Conservation (phyloP, 2,888 invertebrate species). For the Buathra laborator region DNA sequence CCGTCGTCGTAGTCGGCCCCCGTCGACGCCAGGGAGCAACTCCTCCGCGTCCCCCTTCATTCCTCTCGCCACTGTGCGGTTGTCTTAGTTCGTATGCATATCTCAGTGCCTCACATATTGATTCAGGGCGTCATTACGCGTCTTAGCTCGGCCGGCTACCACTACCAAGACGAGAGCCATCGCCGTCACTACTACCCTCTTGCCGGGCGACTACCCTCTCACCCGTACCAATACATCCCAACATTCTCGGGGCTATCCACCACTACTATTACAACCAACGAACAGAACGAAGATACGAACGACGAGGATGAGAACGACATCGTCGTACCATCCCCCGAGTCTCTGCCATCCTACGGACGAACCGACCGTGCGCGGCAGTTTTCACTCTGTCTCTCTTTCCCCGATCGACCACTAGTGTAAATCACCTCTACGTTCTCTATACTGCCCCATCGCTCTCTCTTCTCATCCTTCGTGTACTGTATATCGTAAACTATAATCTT, state of each 20-base stretch:
- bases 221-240: conserved; percentile 19
- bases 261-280: conserved; percentile 51
- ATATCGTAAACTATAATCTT: neutral
- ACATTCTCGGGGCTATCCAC: conserved; percentile 11
- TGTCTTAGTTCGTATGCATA: conserved; percentile 85
- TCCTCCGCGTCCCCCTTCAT: conserved; percentile 55
- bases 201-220: conserved; percentile 40
- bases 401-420: conserved; percentile 52
- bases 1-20: conserved; percentile 51
- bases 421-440: conserved; percentile 43
- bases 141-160: conserved; percentile 81
- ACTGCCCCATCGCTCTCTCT: conserved; percentile 31
- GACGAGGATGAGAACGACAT: conserved; percentile 19
- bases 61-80: conserved; percentile 72
- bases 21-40: conserved; percentile 67
- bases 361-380: conserved; percentile 46
- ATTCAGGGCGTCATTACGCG: conserved; percentile 85
- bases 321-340: conserved; percentile 56
- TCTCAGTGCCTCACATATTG: conserved; percentile 85
- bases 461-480: neutral
- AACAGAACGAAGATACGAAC: conserved; percentile 57
- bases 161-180: conserved; percentile 57
- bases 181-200: conserved; percentile 64
- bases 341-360: conserved; percentile 34
- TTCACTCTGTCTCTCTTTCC: conserved; percentile 31